Evolutionary conservation across 1,140 invertebrate species (phyloP).

Genomic region (Asbolus verrucosus): DNA sequence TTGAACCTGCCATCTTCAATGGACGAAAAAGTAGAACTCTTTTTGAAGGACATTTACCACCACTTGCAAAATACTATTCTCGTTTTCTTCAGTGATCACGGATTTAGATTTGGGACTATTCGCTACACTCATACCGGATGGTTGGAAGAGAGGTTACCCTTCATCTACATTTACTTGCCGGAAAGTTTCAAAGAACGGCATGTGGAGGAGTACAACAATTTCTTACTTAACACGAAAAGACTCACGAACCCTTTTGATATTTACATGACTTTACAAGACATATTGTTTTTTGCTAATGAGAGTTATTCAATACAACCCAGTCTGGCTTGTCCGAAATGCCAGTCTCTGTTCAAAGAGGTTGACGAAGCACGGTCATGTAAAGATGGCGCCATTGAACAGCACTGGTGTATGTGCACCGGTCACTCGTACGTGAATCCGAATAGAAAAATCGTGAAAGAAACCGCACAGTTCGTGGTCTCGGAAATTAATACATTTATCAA

Average conservation of each 20-base stretch:
- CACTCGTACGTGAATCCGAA: conserved; percentile 62
- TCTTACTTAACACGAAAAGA: conserved; percentile 74
- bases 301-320: conserved; percentile 64
- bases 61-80: conserved; percentile 70
- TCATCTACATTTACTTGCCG: conserved; percentile 80
- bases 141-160: conserved; percentile 87
- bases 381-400: conserved; percentile 77
- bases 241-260: conserved; percentile 82
- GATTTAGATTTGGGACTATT: conserved; percentile 82
- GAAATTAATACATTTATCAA: conserved; percentile 60
- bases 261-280: conserved; percentile 71
- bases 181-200: conserved; percentile 73
- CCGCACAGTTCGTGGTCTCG: conserved; percentile 67
- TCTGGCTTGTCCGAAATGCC: conserved; percentile 73
- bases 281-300: conserved; percentile 65
- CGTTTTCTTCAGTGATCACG: conserved; percentile 88
- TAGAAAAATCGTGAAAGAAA: conserved; percentile 63
- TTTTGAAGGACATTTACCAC: conserved; percentile 64
- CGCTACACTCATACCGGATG: conserved; percentile 79
- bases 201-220: conserved; percentile 70
- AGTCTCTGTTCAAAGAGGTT: conserved; percentile 75
- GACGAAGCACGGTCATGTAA: conserved; percentile 76
- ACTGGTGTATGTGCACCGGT: conserved; percentile 84
- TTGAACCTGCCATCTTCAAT: conserved; percentile 71
- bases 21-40: conserved; percentile 68